Evolutionary conservation across 2,113 vertebrate species (phyloP), one percentile per base, ranked within the genome.

Genomic region (Malaclemys terrapin): DNA sequence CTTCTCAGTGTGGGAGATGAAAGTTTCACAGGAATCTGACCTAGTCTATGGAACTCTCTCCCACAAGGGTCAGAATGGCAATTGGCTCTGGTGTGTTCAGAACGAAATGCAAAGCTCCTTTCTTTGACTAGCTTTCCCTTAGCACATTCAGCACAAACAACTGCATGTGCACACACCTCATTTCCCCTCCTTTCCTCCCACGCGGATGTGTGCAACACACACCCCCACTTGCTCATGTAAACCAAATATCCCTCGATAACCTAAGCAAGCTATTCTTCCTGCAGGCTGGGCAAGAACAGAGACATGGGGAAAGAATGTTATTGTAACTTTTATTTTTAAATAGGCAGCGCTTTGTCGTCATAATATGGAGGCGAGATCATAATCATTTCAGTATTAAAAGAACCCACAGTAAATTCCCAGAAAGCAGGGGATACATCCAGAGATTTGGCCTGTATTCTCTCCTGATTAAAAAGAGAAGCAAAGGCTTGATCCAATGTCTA

Each of bases 71-170:
- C 69, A 82, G 65, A 82, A 45, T 0, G 7, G 19, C 53, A 59
- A 2, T 0, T 79, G 86, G 79, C 54, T 42, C 45, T 3, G 4
- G 24, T 13, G 84, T 56, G 24, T 54, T 89, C 0, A 2, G 79
- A 88, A 38, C 35, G 16, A 90, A 95, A 89, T 1, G 3, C n/a
- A 45, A 69, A 45, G 13, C 27, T 50, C 72, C 12, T 62, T 82
- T 79, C 87, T 91, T 93, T 53, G 84, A 11, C 17, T 38, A 69
- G 38, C 89, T 91, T 84, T 79, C 31, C 50, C 80, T 96, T 90
- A 95, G 91, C 87, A 80, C 53, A 2, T 95, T 83, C 92, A 65
- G 88, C 95, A 91, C 57, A 59, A 75, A 4, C 10, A 0, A 65
- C 22, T 4, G 11, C 85, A 86, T 91, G 72, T 80, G 52, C 1